Evolutionary conservation across 2,888 invertebrate species (phyloP).

Genomic region (Pasiphila rectangulata): DNA sequence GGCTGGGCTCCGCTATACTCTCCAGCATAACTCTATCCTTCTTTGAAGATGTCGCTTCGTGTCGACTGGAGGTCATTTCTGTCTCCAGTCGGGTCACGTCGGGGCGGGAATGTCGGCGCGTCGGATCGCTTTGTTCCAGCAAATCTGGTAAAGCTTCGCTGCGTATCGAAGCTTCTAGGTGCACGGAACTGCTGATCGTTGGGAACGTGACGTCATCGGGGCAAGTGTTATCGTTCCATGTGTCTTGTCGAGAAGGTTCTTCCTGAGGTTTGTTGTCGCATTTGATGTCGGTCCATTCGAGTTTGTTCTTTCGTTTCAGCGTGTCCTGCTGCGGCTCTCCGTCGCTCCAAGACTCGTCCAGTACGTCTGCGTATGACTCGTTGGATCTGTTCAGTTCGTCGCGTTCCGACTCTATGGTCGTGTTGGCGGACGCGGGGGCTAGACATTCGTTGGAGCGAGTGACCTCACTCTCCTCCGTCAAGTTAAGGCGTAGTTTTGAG

Average conservation of each 20-base stretch:
- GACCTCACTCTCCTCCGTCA: conserved; percentile 38
- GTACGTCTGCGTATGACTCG: conserved; percentile 70
- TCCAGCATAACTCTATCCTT: conserved; percentile 45
- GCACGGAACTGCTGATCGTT: conserved; percentile 88
- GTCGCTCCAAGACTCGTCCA: conserved; percentile 69
- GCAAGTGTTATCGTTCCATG: conserved; percentile 90
- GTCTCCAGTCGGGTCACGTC: conserved; percentile 65
- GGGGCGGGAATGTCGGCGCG: conserved; percentile 52
- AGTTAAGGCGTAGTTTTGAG: conserved; percentile 35
- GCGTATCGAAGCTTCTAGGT: conserved; percentile 84
- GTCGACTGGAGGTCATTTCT: conserved; percentile 44
- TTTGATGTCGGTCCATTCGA: conserved; percentile 62
- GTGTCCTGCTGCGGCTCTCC: conserved; percentile 43
- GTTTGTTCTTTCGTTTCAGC: conserved; percentile 41
- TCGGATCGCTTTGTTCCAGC: conserved; percentile 60
- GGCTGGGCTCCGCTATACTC: conserved; percentile 57
- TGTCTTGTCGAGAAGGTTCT: conserved; percentile 71
- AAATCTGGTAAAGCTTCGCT: conserved; percentile 80
- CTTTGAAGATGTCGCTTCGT: conserved; percentile 40
- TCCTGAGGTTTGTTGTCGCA: conserved; percentile 38
- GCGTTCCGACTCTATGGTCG: conserved; percentile 60
- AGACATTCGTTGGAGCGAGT: conserved; percentile 72
- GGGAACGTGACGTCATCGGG: conserved; percentile 91
- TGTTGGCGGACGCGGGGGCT: conserved; percentile 59
- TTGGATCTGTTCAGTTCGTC: conserved; percentile 72